Evolutionary conservation across 92 coral and sea anemone species (phyloP), one percentile per base, ranked within the genome.

Genomic region (Phymanthus crucifer): DNA sequence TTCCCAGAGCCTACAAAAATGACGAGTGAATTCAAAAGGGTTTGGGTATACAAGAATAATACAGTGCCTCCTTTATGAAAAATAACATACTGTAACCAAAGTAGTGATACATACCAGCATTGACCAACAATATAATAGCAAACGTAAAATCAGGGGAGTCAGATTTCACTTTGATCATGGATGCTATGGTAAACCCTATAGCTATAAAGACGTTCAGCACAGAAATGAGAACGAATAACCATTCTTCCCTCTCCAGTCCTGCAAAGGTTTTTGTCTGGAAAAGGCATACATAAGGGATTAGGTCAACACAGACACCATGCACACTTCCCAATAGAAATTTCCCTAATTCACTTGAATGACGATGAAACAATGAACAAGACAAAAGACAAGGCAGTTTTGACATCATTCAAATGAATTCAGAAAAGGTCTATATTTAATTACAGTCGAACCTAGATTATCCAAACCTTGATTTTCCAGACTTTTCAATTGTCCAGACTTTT

Each of bases 251-350:
- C 40, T 94, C 97, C 21, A 94, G 87, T 13, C 97, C 93, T 50
- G 91, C 97, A 89, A 94, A 92, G 36, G 98, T 94, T 77, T 93
- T 93, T 54, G 88, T 84, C 94, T 92, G 73, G 70, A 52, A 75
- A 57, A 27, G 21, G 24, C 0, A 54, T 54, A 54, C 5, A 54
- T 21, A 10, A 54, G 10, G 8, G 24, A 54, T 21, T 54, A 21
- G 32, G 32, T 61, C 8, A 61, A 24, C 68, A 54, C 18, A 43
- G 14, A 10, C 9, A 43, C 13, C 64, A 54, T 19, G 64, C 10
- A 54, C 2, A 48, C 5, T 48, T 48, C 2, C 57, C 2, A 19
- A 48, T 2, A 4, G 57, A 9, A 3, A 9, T 4, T 1, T 48
- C 57, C 5, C 5, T 2, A 19, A 19, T 48, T 19, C 14, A 4